Evolutionary conservation across 2,113 vertebrate species (phyloP), one percentile per base, ranked within the genome.

Genomic region (Theropithecus gelada): DNA sequence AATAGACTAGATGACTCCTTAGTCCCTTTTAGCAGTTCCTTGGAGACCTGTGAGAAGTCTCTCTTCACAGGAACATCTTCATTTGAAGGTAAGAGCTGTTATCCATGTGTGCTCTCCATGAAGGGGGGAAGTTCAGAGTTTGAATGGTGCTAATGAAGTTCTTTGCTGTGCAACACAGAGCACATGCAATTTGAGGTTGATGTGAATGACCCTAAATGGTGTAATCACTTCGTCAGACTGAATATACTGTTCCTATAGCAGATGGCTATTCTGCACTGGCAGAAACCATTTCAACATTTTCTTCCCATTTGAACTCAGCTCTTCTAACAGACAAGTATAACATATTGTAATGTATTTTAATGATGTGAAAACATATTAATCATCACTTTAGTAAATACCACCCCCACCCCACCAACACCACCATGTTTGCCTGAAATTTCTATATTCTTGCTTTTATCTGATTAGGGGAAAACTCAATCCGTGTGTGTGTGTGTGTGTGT

Each of bases 61-160:
- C 27, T 96, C 27, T 95, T 95, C 57, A 64, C 8, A 88, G 87
- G 57, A 68, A 38, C 55, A 55, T 87, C 45, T 88, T 96, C 48
- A 52, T 32, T 48, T 82, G 61, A 70, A 30, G 75, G 32, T 76
- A 50, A 93, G 88, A 61, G 38, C 82, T 90, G 64, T 68, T 50
- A 66, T 82, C 80, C 38, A 17, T 6, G 25, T 66, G 79, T 91
- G 27, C 78, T 92, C 84, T 88, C 43, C n/a, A 23, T n/a, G 72
- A 78, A 84, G 52, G 43, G 27, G 84, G 70, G 64, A 78, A 81
- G 22, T 85, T 92, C 64, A 76, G 84, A 64, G 80, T 85, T 72
- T 95, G 76, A 97, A 95, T 95, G 90, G 95, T 0, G 0, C 88
- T 95, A 93, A 95, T 96, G 93, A 97, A 93, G 59, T 40, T 80